Evolutionary conservation across 1,140 invertebrate species (phyloP), one percentile per base, ranked within the genome.

Genomic region (Cryptotermes secundus): DNA sequence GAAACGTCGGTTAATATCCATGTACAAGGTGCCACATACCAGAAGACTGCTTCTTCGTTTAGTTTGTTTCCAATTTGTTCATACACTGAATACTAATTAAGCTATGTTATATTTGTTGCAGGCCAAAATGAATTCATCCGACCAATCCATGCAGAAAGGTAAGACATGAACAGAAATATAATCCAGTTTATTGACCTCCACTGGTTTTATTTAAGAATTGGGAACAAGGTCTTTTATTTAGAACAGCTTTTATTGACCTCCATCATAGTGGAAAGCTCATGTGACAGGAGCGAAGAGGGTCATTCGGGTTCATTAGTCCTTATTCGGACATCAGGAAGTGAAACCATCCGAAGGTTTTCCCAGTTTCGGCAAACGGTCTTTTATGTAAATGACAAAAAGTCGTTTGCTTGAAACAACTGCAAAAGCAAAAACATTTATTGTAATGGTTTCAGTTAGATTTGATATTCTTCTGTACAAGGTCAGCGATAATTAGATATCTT

Each of bases 71-170:
- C 19, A 49, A 19, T 49, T 49, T 1, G 3, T n/a, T n/a, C n/a
- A n/a, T n/a, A n/a, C n/a, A n/a, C 1, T 49, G 45, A 16, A 22
- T 49, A 49, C 3, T 49, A 49, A 49, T 49, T 22, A 49, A 49
- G 45, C 4, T 82, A 34, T 45, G 80, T 7, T 83, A 1, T 83
- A 2, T 65, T 34, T 65, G 38, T 83, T 83, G 19, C 82, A 83
- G 82, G 82, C 82, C 38, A 83, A 83, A 53, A 83, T 83, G 82
- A 83, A 83, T 80, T 83, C 59, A 14, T 72, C 82, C 34, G 82
- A 83, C 42, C 82, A 83, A 81, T 35, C 34, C 26, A 83, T 83
- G 82, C 82, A 83, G 24, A 83, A 83, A 72, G 82, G 82, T 83
- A 45, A 53, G 82, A 26, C 45, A 49, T 1, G 59, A 31, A 72